Conservation (phyloP, 1,140 invertebrate species). For the Brevipalpus yothersi region DNA sequence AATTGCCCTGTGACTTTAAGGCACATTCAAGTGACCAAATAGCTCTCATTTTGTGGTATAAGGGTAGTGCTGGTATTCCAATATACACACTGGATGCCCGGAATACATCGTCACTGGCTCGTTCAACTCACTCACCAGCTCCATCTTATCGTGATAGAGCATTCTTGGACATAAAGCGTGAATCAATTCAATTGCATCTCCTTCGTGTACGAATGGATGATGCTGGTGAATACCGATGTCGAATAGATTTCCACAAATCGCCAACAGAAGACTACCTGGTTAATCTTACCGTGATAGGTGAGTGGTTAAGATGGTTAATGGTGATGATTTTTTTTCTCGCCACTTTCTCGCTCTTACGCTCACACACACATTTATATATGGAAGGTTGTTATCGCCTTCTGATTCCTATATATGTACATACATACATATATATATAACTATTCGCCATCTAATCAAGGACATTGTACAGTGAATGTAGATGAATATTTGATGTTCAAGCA, state of each 20-base stretch:
- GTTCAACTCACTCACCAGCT: background rate
- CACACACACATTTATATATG: no score
- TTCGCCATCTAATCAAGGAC: no score
- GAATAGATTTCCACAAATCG: conserved; percentile 66
- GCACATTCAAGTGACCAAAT: conserved; percentile 38
- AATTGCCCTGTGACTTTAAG: conserved; percentile 54
- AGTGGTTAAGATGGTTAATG: conserved; percentile 1
- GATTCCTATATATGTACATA: no score
- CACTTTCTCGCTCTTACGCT: background rate
- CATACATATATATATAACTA: no score
- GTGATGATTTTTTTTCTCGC: no score
- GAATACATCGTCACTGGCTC: background rate
- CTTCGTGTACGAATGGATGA: conserved; percentile 47
- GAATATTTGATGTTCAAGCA: no score
- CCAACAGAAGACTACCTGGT: conserved; percentile 30
- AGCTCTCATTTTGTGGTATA: conserved; percentile 59
- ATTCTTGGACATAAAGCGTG: conserved; percentile 6
- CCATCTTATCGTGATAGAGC: conserved; percentile 8
- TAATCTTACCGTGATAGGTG: conserved; percentile 11
- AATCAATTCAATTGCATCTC: conserved; percentile 41
- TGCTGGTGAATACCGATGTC: conserved; percentile 60
- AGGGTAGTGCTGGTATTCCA: conserved; percentile 23
- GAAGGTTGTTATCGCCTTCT: no score
- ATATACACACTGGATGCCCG: conserved; percentile 13
- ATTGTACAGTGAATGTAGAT: no score